Evolutionary conservation across 2,888 invertebrate species (phyloP).

Genomic region (Napeogenes sylphis): DNA sequence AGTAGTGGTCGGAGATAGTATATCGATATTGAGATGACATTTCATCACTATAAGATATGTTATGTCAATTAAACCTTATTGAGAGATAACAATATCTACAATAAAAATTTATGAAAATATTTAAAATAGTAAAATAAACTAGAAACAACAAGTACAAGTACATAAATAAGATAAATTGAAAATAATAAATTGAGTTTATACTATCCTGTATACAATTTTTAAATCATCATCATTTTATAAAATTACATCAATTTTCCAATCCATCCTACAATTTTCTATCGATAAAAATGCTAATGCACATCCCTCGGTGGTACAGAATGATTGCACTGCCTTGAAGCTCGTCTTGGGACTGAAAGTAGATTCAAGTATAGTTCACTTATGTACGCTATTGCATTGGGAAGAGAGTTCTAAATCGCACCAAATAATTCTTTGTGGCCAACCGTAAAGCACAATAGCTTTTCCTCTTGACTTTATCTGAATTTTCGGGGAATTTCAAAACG

Average conservation of each 20-base stretch:
- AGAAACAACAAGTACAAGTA: too few species aligned
- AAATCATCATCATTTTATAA: conserved; percentile 35
- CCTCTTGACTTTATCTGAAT: conserved; percentile 35
- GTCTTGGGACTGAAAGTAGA: conserved; percentile 42
- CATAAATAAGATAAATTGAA: too few species aligned
- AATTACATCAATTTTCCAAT: conserved; percentile 45
- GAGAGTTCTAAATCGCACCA: conserved; percentile 20
- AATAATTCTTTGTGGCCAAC: conserved; percentile 24
- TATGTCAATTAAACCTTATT: neutral
- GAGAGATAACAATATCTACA: neutral
- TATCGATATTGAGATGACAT: conserved; percentile 25
- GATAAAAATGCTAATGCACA: conserved; percentile 71
- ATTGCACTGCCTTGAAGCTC: conserved; percentile 58
- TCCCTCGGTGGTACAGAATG: conserved; percentile 57
- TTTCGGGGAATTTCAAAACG: conserved; percentile 31
- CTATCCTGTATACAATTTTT: neutral
- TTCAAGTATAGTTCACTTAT: conserved; percentile 33
- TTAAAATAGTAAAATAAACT: neutral
- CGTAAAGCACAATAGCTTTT: conserved; percentile 37
- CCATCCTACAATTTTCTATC: conserved; percentile 53
- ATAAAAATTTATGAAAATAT: neutral
- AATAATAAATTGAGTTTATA: neutral
- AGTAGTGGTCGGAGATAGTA: conserved; percentile 39
- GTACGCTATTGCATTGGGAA: conserved; percentile 6
- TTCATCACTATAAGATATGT: neutral